Base-by-base conservation (phyloP, 2,113 vertebrate species). In the Cyanoliseus patagonus region DNA sequence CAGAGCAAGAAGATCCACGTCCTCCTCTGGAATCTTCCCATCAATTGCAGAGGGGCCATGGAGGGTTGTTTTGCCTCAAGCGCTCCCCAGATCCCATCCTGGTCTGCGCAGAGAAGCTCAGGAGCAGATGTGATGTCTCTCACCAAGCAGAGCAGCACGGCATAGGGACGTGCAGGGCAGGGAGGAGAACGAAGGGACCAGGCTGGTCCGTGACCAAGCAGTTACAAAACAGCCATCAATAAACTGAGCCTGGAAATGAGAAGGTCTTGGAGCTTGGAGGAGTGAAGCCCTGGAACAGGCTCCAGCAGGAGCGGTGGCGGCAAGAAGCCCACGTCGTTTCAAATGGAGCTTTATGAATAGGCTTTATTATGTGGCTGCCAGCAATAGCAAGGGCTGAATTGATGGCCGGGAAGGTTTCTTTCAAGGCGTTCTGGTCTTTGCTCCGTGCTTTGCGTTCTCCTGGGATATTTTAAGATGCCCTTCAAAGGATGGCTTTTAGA, bases 321-420 rank as follows among this genome's bases (percentile, higher is more conserved):
- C 74, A 49, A 83, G 90, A 69, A 91, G 83, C 80, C 87, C 80
- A 79, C 10, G 8, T n/a, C 46, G 47, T 59, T 79, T 55, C n/a
- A 84, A 76, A 67, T 53, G 83, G 90, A 63, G 53, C 51, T 77
- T 87, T 78, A 74, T 94, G 93, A 96, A 96, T 82, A 79, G 75
- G 37, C 27, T 77, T 59, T 61, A 74, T 88, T 96, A 79, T 96
- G 90, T 27, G 80, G 87, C 93, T 93, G 92, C 95, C 95, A 94
- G 95, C 70, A 94, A 91, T 13, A 93, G 75, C 90, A 78, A 69
- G 75, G 72, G 33, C 83, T 83, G 70, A 30, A 78, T 46, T 61
- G 66, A 78, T 39, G 92, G 76, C 67, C 0, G 7, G 80, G 83
- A 74, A 91, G 78, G 87, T 37, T 88, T 83, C 87, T 91, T 94